Base-by-base conservation (phyloP, 2,113 vertebrate species). In the Himantopus leucocephalus region DNA sequence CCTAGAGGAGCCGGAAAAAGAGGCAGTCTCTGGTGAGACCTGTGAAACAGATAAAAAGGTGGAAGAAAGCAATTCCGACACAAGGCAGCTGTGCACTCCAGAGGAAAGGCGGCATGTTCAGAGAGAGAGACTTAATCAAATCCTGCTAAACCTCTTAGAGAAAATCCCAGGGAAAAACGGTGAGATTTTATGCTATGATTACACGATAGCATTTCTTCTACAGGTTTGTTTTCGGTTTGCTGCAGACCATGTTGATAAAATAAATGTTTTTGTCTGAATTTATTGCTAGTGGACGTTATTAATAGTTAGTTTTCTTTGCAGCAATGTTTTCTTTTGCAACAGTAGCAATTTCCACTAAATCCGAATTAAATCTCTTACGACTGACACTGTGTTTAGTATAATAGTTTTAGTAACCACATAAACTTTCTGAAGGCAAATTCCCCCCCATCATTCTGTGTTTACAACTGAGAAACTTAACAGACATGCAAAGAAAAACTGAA, bases 161-260 rank as follows among this genome's bases (percentile, higher is more conserved):
- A 99, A 99, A 97, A 99, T 99, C 84, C 99, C 99, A 95, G 99
- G 98, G 96, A 99, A 99, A 98, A 99, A 99, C 6, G 99, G 99
- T 99, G 98, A 99, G 99, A 79, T 84, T 12, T 19, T 6, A 4
- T 18, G 7, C 72, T 24, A 2, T 22, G 45, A 0, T 24, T 27
- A 13, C 60, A 48, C 47, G 20, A 3, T 7, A 16, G 22, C 12
- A 0, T 29, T 10, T 34, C 47, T 76, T 30, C 56, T 32, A 4
- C 2, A 1, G 63, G 5, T 19, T 72, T 47, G 30, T 3, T 14
- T n/a, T 58, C 4, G 0, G 55, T 56, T 53, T 1, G 0, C 35
- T 73, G 66, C 34, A 47, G 32, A 4, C 26, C 4, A 2, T 30
- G 32, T 16, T 62, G 82, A 5, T n/a, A 12, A n/a, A 85, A 34